Evolutionary conservation across 2,888 invertebrate genomes (phyloP), one percentile per base, ranked within the genome.

Genomic region (Diplazon laetatorius): DNA sequence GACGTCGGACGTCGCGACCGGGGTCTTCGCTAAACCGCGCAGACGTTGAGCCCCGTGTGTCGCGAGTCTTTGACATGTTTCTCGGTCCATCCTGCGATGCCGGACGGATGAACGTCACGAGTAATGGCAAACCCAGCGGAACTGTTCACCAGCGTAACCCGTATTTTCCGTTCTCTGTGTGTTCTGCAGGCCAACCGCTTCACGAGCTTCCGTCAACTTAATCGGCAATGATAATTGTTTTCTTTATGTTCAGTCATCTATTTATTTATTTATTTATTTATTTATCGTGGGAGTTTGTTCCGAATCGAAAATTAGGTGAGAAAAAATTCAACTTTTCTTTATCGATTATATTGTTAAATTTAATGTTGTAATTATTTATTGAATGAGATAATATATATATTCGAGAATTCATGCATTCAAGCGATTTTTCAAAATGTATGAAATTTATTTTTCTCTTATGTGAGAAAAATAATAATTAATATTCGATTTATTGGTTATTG

Each of bases 21-120:
- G 35, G 50, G 57, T 50, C 66, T 55, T 66, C 60, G 66, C 30
- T 46, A 55, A 76, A 70, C 57, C 42, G 20, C 52, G 71, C 71
- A 44, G 20, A 37, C 60, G 46, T 14, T 12, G 14, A 44, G 37
- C n/a, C 8, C 20, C 50, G 12, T 16, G 16, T 22, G 52, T 48
- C 12, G 63, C n/a, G 48, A 63, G 8, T n/a, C 35, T 20, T 35
- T 9, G 52, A 14, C 22, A 1, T 55, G 30, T 30, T 5, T 3
- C 20, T 39, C 18, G 20, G 59, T 59, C 20, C 37, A 39, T 39
- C 37, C 18, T 20, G 39, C 10, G 18, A 37, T 30, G 52, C 52
- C 25, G 39, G 39, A 52, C 18, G 50, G 4, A n/a, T n/a, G n/a
- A 76, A 65, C 35, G 20, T 5, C 50, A 42, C 50, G 55, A 52